A percentile compares a stretch with the other conserved stretches of the same genome.
Evolutionary conservation across 2,888 invertebrate species (phyloP).

Genomic region (Rambutsinella grinnellia): DNA sequence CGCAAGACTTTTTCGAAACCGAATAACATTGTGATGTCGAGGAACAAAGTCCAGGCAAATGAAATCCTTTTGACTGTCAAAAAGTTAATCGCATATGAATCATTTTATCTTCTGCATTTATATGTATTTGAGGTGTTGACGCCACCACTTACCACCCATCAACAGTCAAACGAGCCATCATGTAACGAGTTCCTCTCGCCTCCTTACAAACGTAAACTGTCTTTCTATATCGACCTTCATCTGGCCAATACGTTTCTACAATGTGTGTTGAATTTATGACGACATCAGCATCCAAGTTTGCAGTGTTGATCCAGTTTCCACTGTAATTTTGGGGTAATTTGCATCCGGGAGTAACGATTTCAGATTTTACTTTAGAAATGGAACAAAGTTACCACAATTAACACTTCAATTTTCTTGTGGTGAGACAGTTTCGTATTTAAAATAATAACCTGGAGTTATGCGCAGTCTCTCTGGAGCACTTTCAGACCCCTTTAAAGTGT

Average conservation of each 20-base stretch:
- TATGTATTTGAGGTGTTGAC: too few species aligned
- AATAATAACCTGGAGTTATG: slow-evolving; percentile 84
- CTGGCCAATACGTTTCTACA: slow-evolving; percentile 94
- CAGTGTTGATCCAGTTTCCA: slow-evolving; percentile 97
- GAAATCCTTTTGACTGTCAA: slow-evolving; percentile 92
- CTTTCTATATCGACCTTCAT: slow-evolving; percentile 86
- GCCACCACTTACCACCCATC: slow-evolving; percentile 86
- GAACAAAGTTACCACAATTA: too few species aligned
- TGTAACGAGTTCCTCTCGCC: slow-evolving; percentile 88
- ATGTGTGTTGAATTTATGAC: slow-evolving; percentile 96
- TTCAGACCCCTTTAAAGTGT: slow-evolving; percentile 91
- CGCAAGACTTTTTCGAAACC: slow-evolving; percentile 89
- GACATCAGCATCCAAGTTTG: slow-evolving; percentile 95
- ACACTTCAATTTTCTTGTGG: neutral
- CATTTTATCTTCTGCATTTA: too few species aligned
- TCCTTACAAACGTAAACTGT: slow-evolving; percentile 96
- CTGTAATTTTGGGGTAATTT: slow-evolving; percentile 93
- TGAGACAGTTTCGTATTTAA: neutral
- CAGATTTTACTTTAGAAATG: slow-evolving; percentile 77
- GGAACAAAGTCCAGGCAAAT: slow-evolving; percentile 97
- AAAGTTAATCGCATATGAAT: too few species aligned
- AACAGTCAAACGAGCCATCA: slow-evolving; percentile 97
- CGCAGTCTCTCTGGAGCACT: slow-evolving; percentile 91
- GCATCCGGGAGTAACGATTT: slow-evolving; percentile 91
- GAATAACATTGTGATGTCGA: slow-evolving; percentile 94